Conservation (phyloP, 64 coral and sea anemone species). For the Orbicella faveolata region DNA sequence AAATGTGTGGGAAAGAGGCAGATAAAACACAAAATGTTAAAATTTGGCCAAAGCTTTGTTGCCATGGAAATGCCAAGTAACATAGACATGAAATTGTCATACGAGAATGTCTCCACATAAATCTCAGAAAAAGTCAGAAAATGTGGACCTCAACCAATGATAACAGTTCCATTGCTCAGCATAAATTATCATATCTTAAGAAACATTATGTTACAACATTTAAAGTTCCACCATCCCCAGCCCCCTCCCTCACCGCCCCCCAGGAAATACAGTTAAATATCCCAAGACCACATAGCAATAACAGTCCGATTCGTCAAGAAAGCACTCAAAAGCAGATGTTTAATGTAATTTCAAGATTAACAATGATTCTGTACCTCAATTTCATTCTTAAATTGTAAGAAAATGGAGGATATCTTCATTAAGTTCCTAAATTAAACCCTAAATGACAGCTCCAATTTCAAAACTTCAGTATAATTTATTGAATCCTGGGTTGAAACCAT, state of each 20-base stretch:
- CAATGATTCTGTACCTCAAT: too few species aligned
- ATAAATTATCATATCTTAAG: background rate
- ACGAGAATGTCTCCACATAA: too few species aligned
- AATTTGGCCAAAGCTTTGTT: background rate
- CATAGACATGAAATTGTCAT: background rate
- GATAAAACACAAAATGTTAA: background rate
- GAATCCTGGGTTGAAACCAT: constrained; percentile 26
- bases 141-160: too few species aligned
- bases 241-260: too few species aligned
- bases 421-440: too few species aligned
- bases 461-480: background rate
- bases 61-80: background rate
- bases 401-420: too few species aligned
- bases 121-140: too few species aligned
- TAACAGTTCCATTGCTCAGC: background rate
- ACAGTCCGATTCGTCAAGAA: background rate
- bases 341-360: too few species aligned
- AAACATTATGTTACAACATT: background rate
- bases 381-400: too few species aligned
- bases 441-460: background rate
- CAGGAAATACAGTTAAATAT: background rate
- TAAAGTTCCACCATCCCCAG: background rate
- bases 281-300: background rate
- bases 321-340: background rate
- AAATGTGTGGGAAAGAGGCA: background rate